A percentile compares a stretch with the other conserved stretches of the same genome.
Conservation (phyloP, 2,797 vertebrate genomes). For the Steatocranus sp. region DNA sequence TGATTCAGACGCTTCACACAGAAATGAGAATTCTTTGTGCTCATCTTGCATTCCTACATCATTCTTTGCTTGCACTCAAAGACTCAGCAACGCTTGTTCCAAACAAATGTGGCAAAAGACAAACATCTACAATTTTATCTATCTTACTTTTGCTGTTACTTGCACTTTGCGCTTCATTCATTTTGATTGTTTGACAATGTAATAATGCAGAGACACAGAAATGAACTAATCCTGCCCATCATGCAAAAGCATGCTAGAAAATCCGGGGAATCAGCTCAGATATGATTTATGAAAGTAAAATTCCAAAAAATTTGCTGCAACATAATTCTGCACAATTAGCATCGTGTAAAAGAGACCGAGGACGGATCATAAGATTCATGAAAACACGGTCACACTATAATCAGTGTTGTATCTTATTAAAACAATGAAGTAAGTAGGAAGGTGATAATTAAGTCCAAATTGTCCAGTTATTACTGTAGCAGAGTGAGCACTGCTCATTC, state of each 20-base stretch:
- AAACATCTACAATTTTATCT: neutral
- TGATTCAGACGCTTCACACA: neutral
- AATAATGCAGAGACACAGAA: neutral
- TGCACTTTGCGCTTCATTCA: fast-evolving
- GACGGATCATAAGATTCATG: neutral
- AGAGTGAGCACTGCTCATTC: neutral
- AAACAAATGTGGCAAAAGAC: neutral
- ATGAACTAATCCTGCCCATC: neutral
- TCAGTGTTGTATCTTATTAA: neutral
- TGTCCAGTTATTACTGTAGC: neutral
- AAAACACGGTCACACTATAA: neutral
- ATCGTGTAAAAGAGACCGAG: neutral
- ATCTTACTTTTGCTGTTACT: neutral
- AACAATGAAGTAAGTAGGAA: neutral
- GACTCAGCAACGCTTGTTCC: neutral
- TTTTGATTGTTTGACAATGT: neutral
- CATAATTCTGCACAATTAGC: neutral
- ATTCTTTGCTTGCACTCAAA: neutral
- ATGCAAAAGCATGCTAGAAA: neutral
- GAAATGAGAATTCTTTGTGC: neutral
- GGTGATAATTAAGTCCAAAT: neutral
- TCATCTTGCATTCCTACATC: neutral
- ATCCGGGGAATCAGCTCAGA: neutral
- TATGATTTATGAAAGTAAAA: neutral
- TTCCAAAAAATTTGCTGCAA: neutral